phyloP scores from a whole-genome alignment of 2,797 vertebrate species.

The Hippopotamyrus pictus region DNA sequence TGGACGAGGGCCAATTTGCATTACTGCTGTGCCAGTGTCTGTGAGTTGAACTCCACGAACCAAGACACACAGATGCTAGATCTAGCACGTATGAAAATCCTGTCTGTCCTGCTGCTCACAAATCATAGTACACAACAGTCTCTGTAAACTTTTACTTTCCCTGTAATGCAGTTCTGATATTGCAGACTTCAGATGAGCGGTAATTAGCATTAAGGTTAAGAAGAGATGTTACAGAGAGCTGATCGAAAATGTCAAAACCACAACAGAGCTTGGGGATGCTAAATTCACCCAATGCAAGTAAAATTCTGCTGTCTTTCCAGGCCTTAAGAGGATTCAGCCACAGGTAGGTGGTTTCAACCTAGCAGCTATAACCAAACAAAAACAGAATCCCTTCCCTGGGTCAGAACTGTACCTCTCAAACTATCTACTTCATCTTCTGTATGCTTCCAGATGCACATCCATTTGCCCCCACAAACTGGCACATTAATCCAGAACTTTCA shows the following conservation, averaged over 20 bases:
- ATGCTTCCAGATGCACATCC: background rate
- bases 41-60: background rate
- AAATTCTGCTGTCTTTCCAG: background rate
- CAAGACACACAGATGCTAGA: background rate
- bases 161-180: background rate
- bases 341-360: background rate
- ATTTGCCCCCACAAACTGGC: background rate
- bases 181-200: background rate
- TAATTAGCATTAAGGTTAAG: background rate
- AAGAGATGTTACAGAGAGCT: background rate
- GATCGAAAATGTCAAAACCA: background rate
- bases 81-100: background rate
- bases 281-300: background rate
- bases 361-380: background rate
- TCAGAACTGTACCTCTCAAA: background rate
- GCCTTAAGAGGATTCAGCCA: background rate
- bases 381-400: background rate
- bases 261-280: background rate
- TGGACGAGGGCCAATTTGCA: background rate
- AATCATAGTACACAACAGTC: background rate
- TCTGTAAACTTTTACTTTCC: background rate
- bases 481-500: background rate
- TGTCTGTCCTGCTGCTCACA: background rate
- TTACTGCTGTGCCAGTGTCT: background rate
- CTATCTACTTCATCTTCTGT: background rate